Conservation (phyloP, 2,888 invertebrate species). For the Pyralis farinalis region DNA sequence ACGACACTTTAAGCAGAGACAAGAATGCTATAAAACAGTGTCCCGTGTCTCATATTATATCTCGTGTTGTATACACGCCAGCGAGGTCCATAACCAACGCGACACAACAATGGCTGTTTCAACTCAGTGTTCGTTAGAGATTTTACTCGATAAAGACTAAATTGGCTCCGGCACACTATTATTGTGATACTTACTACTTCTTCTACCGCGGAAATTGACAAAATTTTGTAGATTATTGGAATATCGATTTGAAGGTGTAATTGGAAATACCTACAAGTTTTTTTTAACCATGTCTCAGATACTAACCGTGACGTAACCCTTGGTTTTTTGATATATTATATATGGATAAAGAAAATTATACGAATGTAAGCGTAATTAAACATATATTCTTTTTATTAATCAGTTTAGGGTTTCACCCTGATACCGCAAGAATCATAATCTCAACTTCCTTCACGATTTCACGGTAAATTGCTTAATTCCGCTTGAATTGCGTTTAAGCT, state of each 20-base stretch:
- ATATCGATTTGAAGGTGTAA: no score
- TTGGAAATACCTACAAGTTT: no score
- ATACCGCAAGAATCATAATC: constrained; percentile 25
- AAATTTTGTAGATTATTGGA: constrained; percentile 12
- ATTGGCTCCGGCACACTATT: constrained; percentile 57
- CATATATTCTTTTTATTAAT: no score
- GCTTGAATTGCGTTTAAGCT: constrained; percentile 41
- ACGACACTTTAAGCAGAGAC: constrained; percentile 36
- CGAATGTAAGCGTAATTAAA: no score
- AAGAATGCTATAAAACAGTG: constrained; percentile 57
- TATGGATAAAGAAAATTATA: no score
- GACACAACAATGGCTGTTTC: constrained; percentile 66
- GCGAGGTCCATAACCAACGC: constrained; percentile 43
- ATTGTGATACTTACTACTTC: constrained; percentile 39
- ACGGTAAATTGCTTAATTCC: constrained; percentile 60
- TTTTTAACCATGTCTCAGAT: no score
- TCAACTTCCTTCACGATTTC: constrained; percentile 28
- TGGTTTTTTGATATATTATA: no score
- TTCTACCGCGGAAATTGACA: constrained; percentile 39
- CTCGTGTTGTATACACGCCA: constrained; percentile 57
- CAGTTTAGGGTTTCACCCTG: constrained; percentile 10
- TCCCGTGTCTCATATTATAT: constrained; percentile 50
- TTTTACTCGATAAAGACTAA: constrained; percentile 64
- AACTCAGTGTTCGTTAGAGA: constrained; percentile 51
- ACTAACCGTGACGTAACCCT: no score